Conservation (phyloP, 2,888 invertebrate species). For the Acanthosepion lycidas region DNA sequence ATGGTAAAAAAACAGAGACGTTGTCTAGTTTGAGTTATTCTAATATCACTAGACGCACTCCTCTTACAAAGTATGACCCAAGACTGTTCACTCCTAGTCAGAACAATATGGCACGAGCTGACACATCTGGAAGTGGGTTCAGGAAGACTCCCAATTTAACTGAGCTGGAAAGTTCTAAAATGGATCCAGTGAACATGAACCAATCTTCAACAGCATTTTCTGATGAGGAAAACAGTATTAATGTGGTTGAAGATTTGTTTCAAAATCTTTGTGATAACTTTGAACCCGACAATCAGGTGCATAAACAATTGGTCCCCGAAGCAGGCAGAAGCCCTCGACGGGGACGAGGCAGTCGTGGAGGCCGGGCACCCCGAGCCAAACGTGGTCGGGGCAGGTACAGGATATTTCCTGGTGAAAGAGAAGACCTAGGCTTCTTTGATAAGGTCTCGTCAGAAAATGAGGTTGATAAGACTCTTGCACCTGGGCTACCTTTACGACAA, state of each 20-base stretch:
- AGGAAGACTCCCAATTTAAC: not conserved
- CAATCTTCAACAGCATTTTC: constrained; percentile 58
- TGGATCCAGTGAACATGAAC: not conserved
- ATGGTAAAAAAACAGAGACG: constrained; percentile 72
- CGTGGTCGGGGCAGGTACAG: constrained; percentile 23
- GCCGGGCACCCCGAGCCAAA: not conserved
- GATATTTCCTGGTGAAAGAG: constrained; percentile 36
- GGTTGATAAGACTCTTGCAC: constrained; percentile 49
- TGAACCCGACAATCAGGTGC: constrained; percentile 56
- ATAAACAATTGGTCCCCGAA: constrained; percentile 49
- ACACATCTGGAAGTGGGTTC: not conserved
- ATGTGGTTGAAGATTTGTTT: constrained; percentile 59
- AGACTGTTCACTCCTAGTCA: constrained; percentile 64
- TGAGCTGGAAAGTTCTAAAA: not conserved
- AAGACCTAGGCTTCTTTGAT: not conserved
- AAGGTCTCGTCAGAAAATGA: constrained; percentile 50
- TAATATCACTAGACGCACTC: constrained; percentile 66
- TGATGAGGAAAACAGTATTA: constrained; percentile 59
- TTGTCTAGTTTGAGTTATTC: constrained; percentile 70
- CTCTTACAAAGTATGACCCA: constrained; percentile 72
- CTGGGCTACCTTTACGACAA: constrained; percentile 57
- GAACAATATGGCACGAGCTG: constrained; percentile 47
- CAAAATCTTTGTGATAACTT: constrained; percentile 57
- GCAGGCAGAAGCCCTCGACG: constrained; percentile 47
- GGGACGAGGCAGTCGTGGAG: constrained; percentile 50